These are phyloP conservation scores for Tauraco hartlaubi DNA, from an alignment of 2,797 vertebrate genomes.

Conservation along the genomic window DNA sequence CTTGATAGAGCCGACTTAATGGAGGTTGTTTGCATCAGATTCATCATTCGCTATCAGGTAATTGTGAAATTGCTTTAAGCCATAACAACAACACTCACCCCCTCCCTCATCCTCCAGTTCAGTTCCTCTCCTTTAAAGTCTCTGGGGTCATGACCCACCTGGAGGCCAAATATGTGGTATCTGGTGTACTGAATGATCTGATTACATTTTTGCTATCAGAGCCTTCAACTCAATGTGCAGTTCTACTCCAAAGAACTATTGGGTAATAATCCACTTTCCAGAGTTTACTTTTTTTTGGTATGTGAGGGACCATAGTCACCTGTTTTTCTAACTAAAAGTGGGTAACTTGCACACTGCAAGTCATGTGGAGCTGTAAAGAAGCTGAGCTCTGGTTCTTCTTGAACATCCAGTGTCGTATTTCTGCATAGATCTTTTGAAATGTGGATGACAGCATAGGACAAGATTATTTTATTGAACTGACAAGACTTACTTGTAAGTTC, in stretches of 20 bases:
- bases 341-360: neutral
- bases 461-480: neutral
- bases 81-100: conserved; percentile 58
- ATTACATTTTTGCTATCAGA: conserved; percentile 57
- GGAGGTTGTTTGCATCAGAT: conserved; percentile 68
- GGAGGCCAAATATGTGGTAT: conserved; percentile 64
- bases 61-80: conserved; percentile 76
- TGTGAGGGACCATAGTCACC: neutral
- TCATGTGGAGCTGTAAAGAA: neutral
- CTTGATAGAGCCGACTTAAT: conserved; percentile 56
- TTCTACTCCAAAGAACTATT: neutral
- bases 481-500: neutral
- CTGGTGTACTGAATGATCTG: conserved; percentile 58
- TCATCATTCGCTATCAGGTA: conserved; percentile 68
- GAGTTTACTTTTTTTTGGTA: neutral
- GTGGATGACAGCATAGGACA: neutral
- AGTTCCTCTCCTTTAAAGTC: conserved; percentile 73
- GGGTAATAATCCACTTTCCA: neutral
- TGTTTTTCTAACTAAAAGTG: neutral
- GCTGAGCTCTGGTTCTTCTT: neutral
- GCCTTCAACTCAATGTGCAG: neutral
- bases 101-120: conserved; percentile 54
- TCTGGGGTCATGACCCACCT: conserved; percentile 68
- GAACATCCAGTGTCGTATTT: neutral
- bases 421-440: neutral